Base-by-base conservation (phyloP, 2,797 vertebrate genomes). In the Acanthurus leucopareius region DNA sequence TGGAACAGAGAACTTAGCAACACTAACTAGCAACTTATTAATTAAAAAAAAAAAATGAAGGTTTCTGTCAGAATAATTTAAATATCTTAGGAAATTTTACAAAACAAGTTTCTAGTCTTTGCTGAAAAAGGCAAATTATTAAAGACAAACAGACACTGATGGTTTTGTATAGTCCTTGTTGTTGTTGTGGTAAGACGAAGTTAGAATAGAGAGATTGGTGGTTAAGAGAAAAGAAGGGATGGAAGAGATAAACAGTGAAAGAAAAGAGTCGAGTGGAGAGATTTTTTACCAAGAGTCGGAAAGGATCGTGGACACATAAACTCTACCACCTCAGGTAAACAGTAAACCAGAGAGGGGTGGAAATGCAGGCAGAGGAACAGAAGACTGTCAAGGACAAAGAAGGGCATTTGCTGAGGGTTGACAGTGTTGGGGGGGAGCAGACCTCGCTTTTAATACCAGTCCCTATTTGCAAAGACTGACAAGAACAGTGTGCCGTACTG, bases 341-440 rank as follows among this genome's bases (percentile, higher is more conserved):
- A 82, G 38, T 11, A 60, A 62, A 6, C 1, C 20, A 67, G 58
- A 73, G 52, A 60, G 59, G 66, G 65, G 59, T 56, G 38, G 68
- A 69, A 81, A 65, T 22, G 35, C 48, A 80, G 61, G 53, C 67
- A 57, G 68, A 20, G 59, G 2, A 54, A 28, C 28, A 48, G 73
- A 82, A 73, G 73, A 80, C 73, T 79, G 72, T 82, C 88, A 90
- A 91, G 90, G 89, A 85, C 88, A 74, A 75, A 60, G 54, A 64
- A 79, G 77, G 83, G 79, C n/a, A 2, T 83, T 83, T 77, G 82
- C 82, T 25, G 77, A 77, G 69, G 82, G 80, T 77, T 83, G 73
- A 56, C 42, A 40, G 61, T 38, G 5, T 69, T 66, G 75, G 76
- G 77, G 76, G 76, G 82, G 25, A 65, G 69, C 54, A 10, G 63